Evolutionary conservation across 2,888 invertebrate species (phyloP).

Genomic region (Pyralis farinalis): DNA sequence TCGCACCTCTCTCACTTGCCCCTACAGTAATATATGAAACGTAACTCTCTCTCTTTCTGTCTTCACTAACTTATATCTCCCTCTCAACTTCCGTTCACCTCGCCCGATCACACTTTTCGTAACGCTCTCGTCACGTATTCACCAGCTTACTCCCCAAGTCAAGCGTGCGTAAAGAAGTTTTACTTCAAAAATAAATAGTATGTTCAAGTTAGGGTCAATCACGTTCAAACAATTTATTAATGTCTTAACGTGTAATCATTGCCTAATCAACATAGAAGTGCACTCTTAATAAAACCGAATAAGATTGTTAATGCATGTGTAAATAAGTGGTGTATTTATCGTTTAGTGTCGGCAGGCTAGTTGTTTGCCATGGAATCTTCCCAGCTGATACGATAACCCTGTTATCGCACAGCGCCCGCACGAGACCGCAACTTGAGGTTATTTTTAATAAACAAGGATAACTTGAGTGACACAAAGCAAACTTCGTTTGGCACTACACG

Average conservation of each 20-base stretch:
- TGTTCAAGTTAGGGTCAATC: background rate
- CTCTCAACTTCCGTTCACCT: too few relatives aligned
- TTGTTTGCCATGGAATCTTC: conserved; percentile 78
- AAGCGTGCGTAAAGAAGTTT: too few relatives aligned
- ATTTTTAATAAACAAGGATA: conserved; percentile 36
- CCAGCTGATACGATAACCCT: conserved; percentile 61
- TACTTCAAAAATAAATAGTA: too few relatives aligned
- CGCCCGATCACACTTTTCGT: too few relatives aligned
- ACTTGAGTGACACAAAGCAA: conserved; percentile 28
- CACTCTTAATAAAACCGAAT: background rate
- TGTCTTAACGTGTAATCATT: background rate
- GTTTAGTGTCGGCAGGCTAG: conserved; percentile 18
- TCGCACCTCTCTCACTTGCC: too few relatives aligned
- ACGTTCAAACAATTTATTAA: background rate
- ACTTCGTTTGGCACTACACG: conserved; percentile 21
- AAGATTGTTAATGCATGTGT: conserved; percentile 9
- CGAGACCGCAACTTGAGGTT: conserved; percentile 50
- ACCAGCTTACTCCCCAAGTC: too few relatives aligned
- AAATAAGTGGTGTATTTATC: conserved; percentile 22
- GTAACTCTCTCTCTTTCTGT: too few relatives aligned
- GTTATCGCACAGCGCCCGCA: conserved; percentile 48
- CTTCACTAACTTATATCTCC: too few relatives aligned
- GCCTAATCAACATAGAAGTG: background rate
- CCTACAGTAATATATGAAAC: too few relatives aligned
- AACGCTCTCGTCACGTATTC: too few relatives aligned